Evolutionary conservation across 2,888 invertebrate genomes (phyloP), one percentile per base, ranked within the genome.

Genomic region (Epistrophella euchroma): DNA sequence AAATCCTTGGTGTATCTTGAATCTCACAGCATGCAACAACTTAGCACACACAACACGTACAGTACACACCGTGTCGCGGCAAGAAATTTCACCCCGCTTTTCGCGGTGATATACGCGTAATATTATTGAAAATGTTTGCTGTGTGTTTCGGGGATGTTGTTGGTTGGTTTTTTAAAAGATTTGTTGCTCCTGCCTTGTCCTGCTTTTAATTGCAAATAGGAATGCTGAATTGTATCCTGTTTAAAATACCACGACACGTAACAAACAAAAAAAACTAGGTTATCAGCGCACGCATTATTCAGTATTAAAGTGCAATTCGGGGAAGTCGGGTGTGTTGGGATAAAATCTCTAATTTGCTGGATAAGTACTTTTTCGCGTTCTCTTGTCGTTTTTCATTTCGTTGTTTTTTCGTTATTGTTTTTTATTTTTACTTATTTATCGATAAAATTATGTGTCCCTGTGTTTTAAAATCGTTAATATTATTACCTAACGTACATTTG

Each of bases 281-380:
- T 86, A 86, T 45, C 81, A 58, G 76, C 52, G 74, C 79, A 60
- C 47, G 72, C 15, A 55, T 28, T 28, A 45, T 90, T 92, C 91
- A 91, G 92, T 91, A 91, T 90, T 90, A 88, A 89, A 90, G 89
- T 91, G 91, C 90, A 91, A 90, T 92, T 89, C 91, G 90, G 89
- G 89, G 90, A 90, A 91, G 91, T 90, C 92, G 92, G 91, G 91
- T 90, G 92, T 73, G 56, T 84, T 58, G 78, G 80, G 77, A 85
- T 28, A 76, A 43, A 25, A 22, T 22, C 32, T 66, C 56, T 74
- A 60, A 22, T 28, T 81, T 79, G 76, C 58, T 56, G 73, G 45
- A 15, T 73, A 28, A 6, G 28, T 32, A 15, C 58, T 58, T 68
- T 58, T 66, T 79, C 77, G 68, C 66, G 71, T 66, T 40, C 60